phyloP scores from a whole-genome alignment of 2,113 vertebrate species.

The Oreochromis niloticus region DNA sequence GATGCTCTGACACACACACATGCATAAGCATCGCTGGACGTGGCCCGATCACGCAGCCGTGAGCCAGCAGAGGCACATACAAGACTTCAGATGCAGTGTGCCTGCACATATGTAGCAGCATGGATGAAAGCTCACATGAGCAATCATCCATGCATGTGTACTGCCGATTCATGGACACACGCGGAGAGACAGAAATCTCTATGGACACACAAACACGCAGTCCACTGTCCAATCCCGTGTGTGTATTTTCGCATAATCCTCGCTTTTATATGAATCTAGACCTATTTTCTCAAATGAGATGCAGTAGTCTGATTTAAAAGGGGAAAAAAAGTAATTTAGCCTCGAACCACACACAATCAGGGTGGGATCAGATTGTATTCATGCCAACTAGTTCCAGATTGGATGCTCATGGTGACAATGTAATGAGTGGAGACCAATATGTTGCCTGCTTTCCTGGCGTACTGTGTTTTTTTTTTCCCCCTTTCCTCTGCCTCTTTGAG shows the following conservation, averaged over 20 bases:
- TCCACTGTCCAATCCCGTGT: not conserved
- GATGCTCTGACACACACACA: conserved; percentile 32
- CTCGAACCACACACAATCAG: not conserved
- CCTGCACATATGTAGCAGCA: conserved; percentile 21
- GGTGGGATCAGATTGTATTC: conserved; percentile 32
- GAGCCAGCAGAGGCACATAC: not conserved
- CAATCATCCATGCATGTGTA: conserved; percentile 9
- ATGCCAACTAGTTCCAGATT: conserved; percentile 53
- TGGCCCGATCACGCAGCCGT: conserved; percentile 1
- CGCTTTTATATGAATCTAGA: conserved; percentile 44
- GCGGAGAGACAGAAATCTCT: not conserved
- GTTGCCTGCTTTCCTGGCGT: conserved; percentile 19
- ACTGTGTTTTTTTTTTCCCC: not conserved
- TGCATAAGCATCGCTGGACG: conserved; percentile 2
- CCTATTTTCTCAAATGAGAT: conserved; percentile 26
- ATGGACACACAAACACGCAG: conserved; percentile 15
- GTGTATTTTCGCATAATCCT: conserved; percentile 38
- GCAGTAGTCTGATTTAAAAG: conserved; percentile 41
- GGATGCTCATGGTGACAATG: conserved; percentile 44
- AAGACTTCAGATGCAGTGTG: not conserved
- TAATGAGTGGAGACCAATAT: conserved; percentile 61
- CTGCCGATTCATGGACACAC: conserved; percentile 23
- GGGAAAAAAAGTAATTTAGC: not conserved
- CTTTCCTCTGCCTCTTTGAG: not conserved
- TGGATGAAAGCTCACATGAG: conserved; percentile 14